A percentile compares a stretch with the other conserved stretches of the same genome.
These are phyloP conservation scores for Macrocentrus cingulum DNA, from an alignment of 1,140 invertebrate genomes.

Conservation along the genomic window DNA sequence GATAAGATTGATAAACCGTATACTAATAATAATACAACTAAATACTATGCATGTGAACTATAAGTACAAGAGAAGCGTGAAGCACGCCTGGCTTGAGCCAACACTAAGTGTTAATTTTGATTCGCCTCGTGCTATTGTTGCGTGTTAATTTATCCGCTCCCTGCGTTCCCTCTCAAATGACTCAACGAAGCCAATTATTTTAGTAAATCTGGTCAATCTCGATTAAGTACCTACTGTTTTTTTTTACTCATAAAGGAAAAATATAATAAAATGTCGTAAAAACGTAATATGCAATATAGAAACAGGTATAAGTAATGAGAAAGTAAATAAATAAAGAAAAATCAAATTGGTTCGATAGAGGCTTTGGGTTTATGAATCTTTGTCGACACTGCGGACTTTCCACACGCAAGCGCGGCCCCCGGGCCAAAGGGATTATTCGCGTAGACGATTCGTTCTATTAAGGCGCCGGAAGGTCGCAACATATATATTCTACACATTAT, in stretches of 20 bases:
- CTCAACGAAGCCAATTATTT: neutral
- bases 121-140: neutral
- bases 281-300: neutral
- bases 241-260: neutral
- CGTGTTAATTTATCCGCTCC: slow-evolving; percentile 5
- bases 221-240: neutral
- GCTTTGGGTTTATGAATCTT: slow-evolving; percentile 16
- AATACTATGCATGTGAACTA: no score
- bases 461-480: slow-evolving; percentile 12
- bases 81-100: neutral
- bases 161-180: neutral
- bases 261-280: neutral
- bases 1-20: no score
- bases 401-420: slow-evolving; percentile 20
- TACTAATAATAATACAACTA: no score
- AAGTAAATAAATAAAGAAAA: no score
- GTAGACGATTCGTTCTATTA: slow-evolving; percentile 22
- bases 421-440: slow-evolving; percentile 20
- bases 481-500: slow-evolving; percentile 7
- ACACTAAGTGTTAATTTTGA: neutral
- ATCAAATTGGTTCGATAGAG: neutral
- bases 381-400: slow-evolving; percentile 19
- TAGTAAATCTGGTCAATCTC: neutral
- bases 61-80: neutral
- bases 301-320: no score